These are phyloP conservation scores for Solenopsis fugax DNA, from an alignment of 1,140 invertebrate species.

Conservation along the genomic window DNA sequence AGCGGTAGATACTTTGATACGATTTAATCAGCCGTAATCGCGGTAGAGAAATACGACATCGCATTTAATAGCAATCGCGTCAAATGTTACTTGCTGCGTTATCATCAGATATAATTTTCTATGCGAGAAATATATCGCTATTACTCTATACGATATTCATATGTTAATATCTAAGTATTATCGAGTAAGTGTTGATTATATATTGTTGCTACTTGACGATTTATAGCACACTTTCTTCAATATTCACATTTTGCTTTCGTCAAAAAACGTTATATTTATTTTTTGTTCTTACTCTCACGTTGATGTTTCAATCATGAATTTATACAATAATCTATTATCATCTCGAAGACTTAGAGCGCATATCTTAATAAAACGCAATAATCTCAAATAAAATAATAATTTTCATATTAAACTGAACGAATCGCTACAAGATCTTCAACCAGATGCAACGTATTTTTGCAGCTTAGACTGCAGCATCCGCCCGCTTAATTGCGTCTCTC, in stretches of 20 bases:
- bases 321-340: neutral
- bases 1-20: constrained; percentile 45
- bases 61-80: constrained; percentile 39
- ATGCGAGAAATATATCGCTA: constrained; percentile 15
- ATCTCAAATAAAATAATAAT: neutral
- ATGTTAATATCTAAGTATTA: constrained; percentile 25
- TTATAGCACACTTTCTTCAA: neutral
- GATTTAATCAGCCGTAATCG: constrained; percentile 38
- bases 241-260: neutral
- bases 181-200: constrained; percentile 11
- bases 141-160: constrained; percentile 7
- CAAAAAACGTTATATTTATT: neutral
- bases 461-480: neutral
- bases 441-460: constrained; percentile 6
- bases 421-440: neutral
- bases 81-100: constrained; percentile 43
- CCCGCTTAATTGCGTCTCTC: constrained; percentile 16
- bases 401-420: neutral
- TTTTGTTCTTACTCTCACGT: neutral
- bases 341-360: neutral
- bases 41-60: constrained; percentile 44
- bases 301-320: neutral
- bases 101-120: constrained; percentile 30
- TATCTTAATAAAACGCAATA: constrained; percentile 20
- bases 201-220: constrained; percentile 1